Evolutionary conservation across 2,113 vertebrate species (phyloP), one percentile per base, ranked within the genome.

Genomic region (Paratilapia polleni): DNA sequence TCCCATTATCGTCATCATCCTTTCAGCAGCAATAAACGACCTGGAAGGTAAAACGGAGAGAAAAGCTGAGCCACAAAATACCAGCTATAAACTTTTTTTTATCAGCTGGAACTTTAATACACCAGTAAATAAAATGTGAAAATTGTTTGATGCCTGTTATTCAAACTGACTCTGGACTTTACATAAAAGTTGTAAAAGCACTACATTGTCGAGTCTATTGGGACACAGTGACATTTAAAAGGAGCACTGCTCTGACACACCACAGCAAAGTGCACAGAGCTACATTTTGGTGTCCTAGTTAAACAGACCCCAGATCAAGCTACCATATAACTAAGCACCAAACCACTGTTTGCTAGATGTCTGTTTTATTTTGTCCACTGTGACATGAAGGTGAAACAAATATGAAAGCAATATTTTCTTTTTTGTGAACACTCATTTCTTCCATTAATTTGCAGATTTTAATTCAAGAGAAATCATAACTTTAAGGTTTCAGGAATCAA

Each of bases 1-100:
- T 89, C 86, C 93, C 81, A 60, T 90, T 78, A 77, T 84, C 76
- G 6, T 84, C 36, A 59, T 89, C 84, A 78, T 91, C 85, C 34
- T 88, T 70, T 88, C 41, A 85, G 86, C 85, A 78, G 89, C 66
- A 66, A 81, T 57, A 38, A 83, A 74, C n/a, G 9, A 60, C 74
- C 85, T 90, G 88, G 63, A 57, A 24, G 68, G 84, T 34, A 26
- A 82, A 28, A 81, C 6, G 54, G 47, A 58, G 5, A 38, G n/a
- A 85, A 52, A 78, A 10, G 9, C 8, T 61, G 58, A 88, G 57
- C 1, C 8, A 15, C 36, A 81, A 83, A 52, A 82, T 38, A 59
- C 19, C 61, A 43, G 19, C 31, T 20, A 62, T 28, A 70, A 61
- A 85, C 49, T n/a, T n/a, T n/a, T 15, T 86, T 52, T 59, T 26